These are phyloP conservation scores for Endomychus coccineus DNA, from an alignment of 2,888 invertebrate genomes.

Conservation along the genomic window DNA sequence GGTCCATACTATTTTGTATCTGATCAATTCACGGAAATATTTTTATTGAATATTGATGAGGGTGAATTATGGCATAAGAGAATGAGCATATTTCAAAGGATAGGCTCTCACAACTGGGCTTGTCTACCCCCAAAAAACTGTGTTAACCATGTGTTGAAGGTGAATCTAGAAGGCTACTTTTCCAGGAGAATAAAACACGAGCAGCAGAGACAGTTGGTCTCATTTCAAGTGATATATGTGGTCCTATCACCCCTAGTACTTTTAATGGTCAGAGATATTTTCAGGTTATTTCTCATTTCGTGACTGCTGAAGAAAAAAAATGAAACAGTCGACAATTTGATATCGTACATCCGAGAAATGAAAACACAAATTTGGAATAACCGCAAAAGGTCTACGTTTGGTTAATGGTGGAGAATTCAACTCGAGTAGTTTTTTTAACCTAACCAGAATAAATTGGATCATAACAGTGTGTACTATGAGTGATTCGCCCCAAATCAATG, in stretches of 20 bases:
- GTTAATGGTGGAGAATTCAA: slow-evolving; percentile 2
- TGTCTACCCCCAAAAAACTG: background rate
- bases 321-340: slow-evolving; percentile 9
- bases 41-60: background rate
- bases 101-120: slow-evolving; percentile 7
- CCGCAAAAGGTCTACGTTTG: background rate
- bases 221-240: slow-evolving; percentile 15
- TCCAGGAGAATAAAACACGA: slow-evolving; percentile 5
- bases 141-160: slow-evolving; percentile 12
- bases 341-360: background rate
- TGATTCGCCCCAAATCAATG: too few relatives aligned
- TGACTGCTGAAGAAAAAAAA: slow-evolving; percentile 7
- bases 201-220: slow-evolving; percentile 12
- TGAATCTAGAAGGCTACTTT: slow-evolving; percentile 10
- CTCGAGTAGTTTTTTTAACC: background rate
- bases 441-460: too few relatives aligned
- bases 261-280: slow-evolving; percentile 7
- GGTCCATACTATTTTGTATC: background rate
- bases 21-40: background rate
- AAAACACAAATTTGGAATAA: too few relatives aligned
- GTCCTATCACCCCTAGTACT: slow-evolving; percentile 8
- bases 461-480: too few relatives aligned
- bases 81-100: slow-evolving; percentile 5
- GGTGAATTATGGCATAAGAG: slow-evolving; percentile 9
- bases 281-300: slow-evolving; percentile 2